Evolutionary conservation across 2,797 vertebrate species (phyloP).

Genomic region (Silurus lanzhouensis): DNA sequence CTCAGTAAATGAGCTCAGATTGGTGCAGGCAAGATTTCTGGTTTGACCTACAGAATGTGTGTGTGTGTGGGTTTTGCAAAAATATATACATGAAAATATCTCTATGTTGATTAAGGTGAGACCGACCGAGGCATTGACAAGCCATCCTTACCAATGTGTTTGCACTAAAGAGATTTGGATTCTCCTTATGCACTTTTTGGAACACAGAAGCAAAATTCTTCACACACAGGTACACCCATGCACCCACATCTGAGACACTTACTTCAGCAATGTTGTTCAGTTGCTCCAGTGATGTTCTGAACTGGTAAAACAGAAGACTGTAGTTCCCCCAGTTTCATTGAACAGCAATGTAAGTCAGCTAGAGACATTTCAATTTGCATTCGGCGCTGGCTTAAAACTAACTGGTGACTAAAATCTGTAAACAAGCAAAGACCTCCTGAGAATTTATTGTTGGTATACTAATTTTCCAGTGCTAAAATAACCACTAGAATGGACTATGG

Average conservation of each 20-base stretch:
- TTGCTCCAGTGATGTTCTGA: background rate
- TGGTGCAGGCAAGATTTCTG: no score
- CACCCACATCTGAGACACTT: background rate
- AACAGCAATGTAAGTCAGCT: background rate
- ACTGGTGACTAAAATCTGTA: background rate
- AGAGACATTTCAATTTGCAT: background rate
- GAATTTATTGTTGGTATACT: background rate
- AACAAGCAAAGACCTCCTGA: background rate
- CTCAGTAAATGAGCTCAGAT: no score
- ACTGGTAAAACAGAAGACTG: background rate
- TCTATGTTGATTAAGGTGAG: constrained; percentile 76
- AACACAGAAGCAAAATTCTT: constrained; percentile 82
- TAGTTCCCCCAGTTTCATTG: background rate
- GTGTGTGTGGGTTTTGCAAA: no score
- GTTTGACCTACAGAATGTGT: no score
- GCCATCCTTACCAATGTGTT: constrained; percentile 79
- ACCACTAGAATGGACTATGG: background rate
- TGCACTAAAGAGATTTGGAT: constrained; percentile 94
- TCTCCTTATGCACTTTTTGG: constrained; percentile 86
- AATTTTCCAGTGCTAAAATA: background rate
- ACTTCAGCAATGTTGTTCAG: background rate
- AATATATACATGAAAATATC: background rate
- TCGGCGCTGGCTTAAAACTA: background rate
- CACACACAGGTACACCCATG: constrained; percentile 79
- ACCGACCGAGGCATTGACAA: constrained; percentile 83